Evolutionary conservation across 2,888 invertebrate species (phyloP), one percentile per base, ranked within the genome.

Genomic region (Alcis repandata): DNA sequence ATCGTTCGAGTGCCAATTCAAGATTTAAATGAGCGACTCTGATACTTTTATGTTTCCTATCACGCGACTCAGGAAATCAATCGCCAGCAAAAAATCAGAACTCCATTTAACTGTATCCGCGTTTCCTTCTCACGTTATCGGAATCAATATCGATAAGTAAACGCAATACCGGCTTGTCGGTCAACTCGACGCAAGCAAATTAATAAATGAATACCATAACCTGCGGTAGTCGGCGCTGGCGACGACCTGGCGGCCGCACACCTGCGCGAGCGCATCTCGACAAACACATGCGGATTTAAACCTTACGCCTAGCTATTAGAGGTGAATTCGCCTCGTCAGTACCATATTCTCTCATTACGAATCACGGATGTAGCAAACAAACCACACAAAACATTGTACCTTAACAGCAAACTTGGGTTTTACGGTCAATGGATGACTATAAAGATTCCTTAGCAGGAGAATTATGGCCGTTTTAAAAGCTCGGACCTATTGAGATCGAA

Each of bases 291-390:
- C 57, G 8, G 84, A 79, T 69, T 62, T 57, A 59, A 10, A 79
- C 76, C 74, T 74, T 86, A 80, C 32, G 0, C 0, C 2, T 0
- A 1, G 0, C 0, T 0, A 0, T 41, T 65, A 82, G 69, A 72
- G 67, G 49, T 58, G 20, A 68, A 67, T 75, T 63, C 81, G 2
- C 13, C 17, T 15, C 70, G 71, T 7, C 7, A 1, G 0, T 2
- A 1, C 20, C 41, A 59, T 70, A 80, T 77, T 87, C 81, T 86
- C 90, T 90, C 90, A 92, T 91, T 91, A 92, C 88, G 85, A 91
- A 92, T 92, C 92, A 91, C 89, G 89, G 90, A 90, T 90, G 86
- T 90, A 88, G 87, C 90, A 90, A 88, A 90, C 90, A 90, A 90
- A 90, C 89, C 88, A 91, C 89, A 91, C 87, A 89, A 90, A 91